phyloP scores from a whole-genome alignment of 2,113 vertebrate genomes.

The Oreochromis spilurus region DNA sequence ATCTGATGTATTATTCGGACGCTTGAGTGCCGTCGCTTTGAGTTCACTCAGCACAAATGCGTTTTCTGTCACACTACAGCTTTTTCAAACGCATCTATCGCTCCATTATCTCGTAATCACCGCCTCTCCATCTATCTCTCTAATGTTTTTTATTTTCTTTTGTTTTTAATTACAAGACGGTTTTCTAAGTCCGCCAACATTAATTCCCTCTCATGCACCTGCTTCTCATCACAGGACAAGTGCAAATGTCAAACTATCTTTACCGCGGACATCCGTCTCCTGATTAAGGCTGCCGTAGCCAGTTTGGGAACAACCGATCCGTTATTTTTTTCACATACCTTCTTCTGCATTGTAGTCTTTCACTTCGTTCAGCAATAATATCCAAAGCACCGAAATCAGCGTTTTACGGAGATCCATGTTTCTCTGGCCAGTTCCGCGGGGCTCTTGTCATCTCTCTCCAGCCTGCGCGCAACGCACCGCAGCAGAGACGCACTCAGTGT shows the following conservation, averaged over 20 bases:
- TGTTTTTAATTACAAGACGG: background rate
- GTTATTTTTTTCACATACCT: constrained; percentile 61
- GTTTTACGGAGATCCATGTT: constrained; percentile 74
- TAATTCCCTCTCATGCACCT: background rate
- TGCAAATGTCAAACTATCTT: constrained; percentile 13
- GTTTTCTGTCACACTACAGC: background rate
- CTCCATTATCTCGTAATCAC: background rate
- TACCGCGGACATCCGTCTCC: background rate
- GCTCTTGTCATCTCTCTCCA: constrained; percentile 72
- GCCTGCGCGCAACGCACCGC: constrained; percentile 58
- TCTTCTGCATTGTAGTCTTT: constrained; percentile 60
- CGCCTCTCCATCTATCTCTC: background rate
- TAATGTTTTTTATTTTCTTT: background rate
- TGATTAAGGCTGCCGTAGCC: background rate
- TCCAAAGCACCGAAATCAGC: constrained; percentile 69
- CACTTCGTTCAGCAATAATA: constrained; percentile 64
- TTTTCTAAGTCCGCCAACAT: background rate
- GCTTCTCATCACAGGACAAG: constrained; percentile 9
- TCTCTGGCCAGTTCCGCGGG: constrained; percentile 58
- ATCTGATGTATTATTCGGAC: background rate
- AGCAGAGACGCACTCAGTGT: constrained; percentile 50
- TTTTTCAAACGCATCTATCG: background rate
- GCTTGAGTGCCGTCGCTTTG: background rate
- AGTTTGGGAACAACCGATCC: background rate
- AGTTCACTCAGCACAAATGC: background rate